These are phyloP conservation scores for Eurystomus glaucurus DNA, from an alignment of 2,797 vertebrate species.

Conservation along the genomic window DNA sequence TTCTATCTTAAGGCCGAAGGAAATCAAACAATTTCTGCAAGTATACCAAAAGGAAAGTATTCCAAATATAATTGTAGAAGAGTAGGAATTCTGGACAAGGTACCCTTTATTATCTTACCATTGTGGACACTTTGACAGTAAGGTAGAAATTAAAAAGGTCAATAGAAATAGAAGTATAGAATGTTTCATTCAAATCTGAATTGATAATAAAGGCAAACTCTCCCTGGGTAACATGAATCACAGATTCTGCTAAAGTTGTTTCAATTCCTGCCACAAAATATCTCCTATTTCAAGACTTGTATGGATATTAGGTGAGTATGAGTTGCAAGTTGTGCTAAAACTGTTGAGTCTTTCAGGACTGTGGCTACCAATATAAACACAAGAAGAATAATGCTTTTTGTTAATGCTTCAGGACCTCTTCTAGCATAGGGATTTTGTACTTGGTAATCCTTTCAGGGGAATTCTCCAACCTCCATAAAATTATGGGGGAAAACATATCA, in stretches of 20 bases:
- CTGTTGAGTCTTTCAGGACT: neutral
- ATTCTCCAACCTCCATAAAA: neutral
- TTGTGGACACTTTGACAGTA: neutral
- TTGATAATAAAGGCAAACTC: constrained; percentile 2
- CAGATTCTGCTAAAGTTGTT: neutral
- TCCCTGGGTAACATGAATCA: neutral
- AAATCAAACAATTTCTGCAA: neutral
- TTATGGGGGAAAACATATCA: neutral
- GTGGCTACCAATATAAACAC: neutral
- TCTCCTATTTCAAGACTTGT: neutral
- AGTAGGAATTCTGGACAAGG: neutral
- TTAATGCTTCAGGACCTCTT: neutral
- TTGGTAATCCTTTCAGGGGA: neutral
- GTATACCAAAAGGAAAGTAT: neutral
- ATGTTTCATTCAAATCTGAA: constrained; percentile 8
- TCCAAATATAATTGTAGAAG: neutral
- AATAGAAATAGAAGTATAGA: neutral
- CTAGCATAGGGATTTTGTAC: neutral
- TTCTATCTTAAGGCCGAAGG: neutral
- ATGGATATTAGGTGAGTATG: neutral
- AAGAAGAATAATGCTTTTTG: neutral
- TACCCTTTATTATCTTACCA: neutral
- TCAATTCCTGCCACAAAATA: neutral
- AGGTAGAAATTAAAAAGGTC: constrained; percentile 1
- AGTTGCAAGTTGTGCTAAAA: neutral